Evolutionary conservation across 2,797 vertebrate genomes (phyloP).

Genomic region (Labeo calbasu): DNA sequence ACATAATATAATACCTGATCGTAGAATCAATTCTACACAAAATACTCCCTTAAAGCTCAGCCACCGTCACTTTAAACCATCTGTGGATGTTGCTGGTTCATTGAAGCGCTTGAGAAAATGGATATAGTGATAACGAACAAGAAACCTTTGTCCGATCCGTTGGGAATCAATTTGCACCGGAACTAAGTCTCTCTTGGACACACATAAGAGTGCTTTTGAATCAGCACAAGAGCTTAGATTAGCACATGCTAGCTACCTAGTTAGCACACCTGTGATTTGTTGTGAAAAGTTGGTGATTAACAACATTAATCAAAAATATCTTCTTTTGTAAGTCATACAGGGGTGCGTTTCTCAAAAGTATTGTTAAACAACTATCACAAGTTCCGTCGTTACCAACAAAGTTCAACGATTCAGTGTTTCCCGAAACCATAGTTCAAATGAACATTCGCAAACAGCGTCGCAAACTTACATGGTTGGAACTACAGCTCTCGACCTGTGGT

Average conservation of each 20-base stretch:
- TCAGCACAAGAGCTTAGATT: neutral
- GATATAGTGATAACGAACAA: constrained; percentile 32
- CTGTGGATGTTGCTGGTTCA: constrained; percentile 3
- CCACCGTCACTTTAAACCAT: constrained; percentile 2
- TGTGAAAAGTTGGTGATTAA: neutral
- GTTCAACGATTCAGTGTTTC: no score
- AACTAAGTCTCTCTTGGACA: constrained; percentile 23
- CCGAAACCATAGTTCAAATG: no score
- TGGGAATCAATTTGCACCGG: constrained; percentile 1
- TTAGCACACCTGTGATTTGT: neutral
- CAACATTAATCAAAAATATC: neutral
- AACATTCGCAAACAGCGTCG: no score
- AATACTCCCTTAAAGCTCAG: constrained; percentile 10
- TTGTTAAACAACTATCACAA: no score
- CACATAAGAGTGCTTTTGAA: constrained; percentile 12
- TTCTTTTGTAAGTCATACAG: neutral
- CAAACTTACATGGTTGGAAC: no score
- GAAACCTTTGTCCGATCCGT: constrained; percentile 23
- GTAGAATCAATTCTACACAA: constrained; percentile 29
- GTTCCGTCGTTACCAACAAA: no score
- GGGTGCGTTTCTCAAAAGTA: no score
- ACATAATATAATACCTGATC: constrained; percentile 35
- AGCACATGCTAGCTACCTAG: neutral
- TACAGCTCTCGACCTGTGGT: no score
- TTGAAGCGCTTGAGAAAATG: constrained; percentile 22